phyloP scores from a whole-genome alignment of 2,888 invertebrate genomes.

The Pantelozetes paolii region DNA sequence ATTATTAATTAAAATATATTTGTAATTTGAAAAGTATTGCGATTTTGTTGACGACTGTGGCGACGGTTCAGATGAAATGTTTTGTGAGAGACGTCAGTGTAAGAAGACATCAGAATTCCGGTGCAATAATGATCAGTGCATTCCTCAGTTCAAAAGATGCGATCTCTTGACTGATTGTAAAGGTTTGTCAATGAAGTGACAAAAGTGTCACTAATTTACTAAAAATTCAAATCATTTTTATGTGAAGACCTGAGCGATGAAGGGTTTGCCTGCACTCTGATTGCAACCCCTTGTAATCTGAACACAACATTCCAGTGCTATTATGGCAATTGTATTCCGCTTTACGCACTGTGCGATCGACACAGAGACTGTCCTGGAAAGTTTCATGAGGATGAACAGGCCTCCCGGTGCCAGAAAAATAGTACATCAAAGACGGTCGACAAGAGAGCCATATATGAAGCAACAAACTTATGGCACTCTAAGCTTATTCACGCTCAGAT shows the following conservation, averaged over 20 bases:
- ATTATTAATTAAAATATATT: too few relatives aligned
- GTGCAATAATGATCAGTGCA: slow-evolving; percentile 52
- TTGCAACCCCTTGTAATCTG: slow-evolving; percentile 46
- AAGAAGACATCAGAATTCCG: slow-evolving; percentile 46
- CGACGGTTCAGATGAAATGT: slow-evolving; percentile 53
- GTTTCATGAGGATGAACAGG: slow-evolving; percentile 50
- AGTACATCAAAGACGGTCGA: not conserved
- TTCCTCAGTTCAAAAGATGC: slow-evolving; percentile 50
- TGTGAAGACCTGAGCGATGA: slow-evolving; percentile 41
- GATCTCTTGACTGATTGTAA: slow-evolving; percentile 52
- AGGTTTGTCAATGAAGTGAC: too few relatives aligned
- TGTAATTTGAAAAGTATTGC: slow-evolving; percentile 50
- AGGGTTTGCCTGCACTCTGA: slow-evolving; percentile 36
- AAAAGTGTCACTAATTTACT: too few relatives aligned
- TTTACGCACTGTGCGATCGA: slow-evolving; percentile 49
- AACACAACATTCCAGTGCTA: slow-evolving; percentile 50
- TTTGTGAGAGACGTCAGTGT: slow-evolving; percentile 51
- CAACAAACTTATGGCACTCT: slow-evolving; percentile 2
- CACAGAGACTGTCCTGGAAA: slow-evolving; percentile 50
- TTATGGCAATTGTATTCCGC: slow-evolving; percentile 50
- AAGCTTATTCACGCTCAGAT: slow-evolving; percentile 24
- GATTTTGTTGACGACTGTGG: slow-evolving; percentile 55
- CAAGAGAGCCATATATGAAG: not conserved
- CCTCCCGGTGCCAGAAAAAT: slow-evolving; percentile 44
- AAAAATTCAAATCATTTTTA: too few relatives aligned